Percentiles rank a stretch among this genome's conserved stretches.
These are phyloP conservation scores for Puma concolor DNA, from an alignment of 2,113 vertebrate genomes.

Conservation along the genomic window DNA sequence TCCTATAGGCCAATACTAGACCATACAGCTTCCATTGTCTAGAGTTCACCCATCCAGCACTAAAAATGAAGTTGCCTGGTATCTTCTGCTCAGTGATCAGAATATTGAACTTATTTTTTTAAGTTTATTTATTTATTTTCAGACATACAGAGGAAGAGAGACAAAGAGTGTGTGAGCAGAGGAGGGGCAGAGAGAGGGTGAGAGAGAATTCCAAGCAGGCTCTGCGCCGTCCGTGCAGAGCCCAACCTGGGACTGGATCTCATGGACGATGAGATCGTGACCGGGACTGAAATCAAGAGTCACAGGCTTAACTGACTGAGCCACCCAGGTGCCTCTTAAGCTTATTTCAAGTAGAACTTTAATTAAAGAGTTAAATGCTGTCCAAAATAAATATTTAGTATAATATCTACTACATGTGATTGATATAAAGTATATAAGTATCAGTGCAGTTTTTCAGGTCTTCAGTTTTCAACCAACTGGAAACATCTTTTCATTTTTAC, in stretches of 20 bases:
- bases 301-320: too few relatives aligned
- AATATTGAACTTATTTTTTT: not conserved
- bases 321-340: not conserved
- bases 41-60: not conserved
- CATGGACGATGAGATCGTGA: too few relatives aligned
- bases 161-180: too few relatives aligned
- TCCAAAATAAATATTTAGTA: not conserved
- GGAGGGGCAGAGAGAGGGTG: too few relatives aligned
- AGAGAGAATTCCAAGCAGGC: too few relatives aligned
- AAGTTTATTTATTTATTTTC: too few relatives aligned
- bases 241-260: too few relatives aligned
- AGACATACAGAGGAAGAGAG: too few relatives aligned
- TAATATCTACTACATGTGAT: not conserved
- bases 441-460: not conserved
- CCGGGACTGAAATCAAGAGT: too few relatives aligned
- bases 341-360: not conserved
- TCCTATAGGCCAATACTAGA: too few relatives aligned
- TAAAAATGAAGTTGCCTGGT: not conserved
- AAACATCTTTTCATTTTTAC: not conserved
- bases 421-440: not conserved
- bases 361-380: not conserved
- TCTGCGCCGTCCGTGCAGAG: too few relatives aligned
- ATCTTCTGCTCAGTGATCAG: not conserved
- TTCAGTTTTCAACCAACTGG: not conserved
- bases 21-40: not conserved